phyloP scores from a whole-genome alignment of 2,797 vertebrate genomes.

The Margarornis squamiger region DNA sequence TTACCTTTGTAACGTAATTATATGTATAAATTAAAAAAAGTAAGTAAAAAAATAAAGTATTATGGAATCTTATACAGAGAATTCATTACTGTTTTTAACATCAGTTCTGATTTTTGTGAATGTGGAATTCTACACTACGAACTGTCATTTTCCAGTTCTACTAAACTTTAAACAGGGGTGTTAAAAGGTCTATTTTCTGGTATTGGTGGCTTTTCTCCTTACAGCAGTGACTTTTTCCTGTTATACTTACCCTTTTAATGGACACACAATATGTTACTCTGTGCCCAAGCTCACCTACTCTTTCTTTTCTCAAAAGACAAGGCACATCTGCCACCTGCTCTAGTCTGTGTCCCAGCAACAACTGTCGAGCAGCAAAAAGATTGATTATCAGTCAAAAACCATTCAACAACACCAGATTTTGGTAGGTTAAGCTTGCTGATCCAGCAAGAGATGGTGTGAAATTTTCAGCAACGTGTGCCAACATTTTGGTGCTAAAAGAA shows the following conservation, averaged over 20 bases:
- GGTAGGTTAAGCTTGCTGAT: conserved; percentile 95
- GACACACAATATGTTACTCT: conserved; percentile 77
- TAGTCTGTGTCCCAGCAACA: conserved; percentile 88
- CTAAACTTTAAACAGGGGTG: conserved; percentile 2
- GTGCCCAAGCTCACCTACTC: conserved; percentile 83
- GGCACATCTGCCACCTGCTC: conserved; percentile 94
- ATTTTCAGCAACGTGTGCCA: conserved; percentile 85
- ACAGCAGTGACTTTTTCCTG: conserved; percentile 58
- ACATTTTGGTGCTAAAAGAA: conserved; percentile 86
- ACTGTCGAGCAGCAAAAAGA: conserved; percentile 93
- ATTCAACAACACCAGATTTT: conserved; percentile 91
- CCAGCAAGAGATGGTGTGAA: conserved; percentile 90
- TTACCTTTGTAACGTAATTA: neutral
- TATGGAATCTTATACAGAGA: neutral
- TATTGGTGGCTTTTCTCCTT: conserved; percentile 47
- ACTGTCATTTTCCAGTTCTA: neutral
- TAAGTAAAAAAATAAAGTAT: neutral
- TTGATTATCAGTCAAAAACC: conserved; percentile 95
- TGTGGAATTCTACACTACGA: neutral
- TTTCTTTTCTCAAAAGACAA: conserved; percentile 88
- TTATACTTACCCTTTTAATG: conserved; percentile 75
- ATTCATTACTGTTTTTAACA: neutral
- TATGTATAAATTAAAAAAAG: neutral
- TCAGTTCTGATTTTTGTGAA: neutral
- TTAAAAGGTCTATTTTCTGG: conserved; percentile 26